Evolutionary conservation across 2,888 invertebrate species (phyloP).

Genomic region (Pediacus dermestoides): DNA sequence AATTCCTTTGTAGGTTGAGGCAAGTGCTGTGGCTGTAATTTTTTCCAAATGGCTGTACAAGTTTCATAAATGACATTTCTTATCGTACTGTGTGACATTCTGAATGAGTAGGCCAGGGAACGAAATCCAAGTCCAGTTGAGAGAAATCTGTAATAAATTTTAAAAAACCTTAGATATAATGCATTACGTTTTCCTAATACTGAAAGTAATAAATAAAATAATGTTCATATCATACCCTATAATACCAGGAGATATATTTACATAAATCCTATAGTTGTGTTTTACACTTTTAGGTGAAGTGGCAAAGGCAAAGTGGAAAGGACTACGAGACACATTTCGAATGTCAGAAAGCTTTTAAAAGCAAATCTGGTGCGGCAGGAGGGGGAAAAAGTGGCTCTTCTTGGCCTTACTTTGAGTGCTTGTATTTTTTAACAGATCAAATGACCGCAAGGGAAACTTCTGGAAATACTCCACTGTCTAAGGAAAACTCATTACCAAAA

Average conservation of each 20-base stretch:
- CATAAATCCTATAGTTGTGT: not conserved
- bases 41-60: slow-evolving; percentile 11
- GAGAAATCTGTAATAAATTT: slow-evolving; percentile 18
- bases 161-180: not conserved
- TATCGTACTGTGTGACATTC: slow-evolving; percentile 20
- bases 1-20: slow-evolving; percentile 12
- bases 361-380: slow-evolving; percentile 16
- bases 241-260: slow-evolving; percentile 5
- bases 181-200: not conserved
- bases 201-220: too few relatives aligned
- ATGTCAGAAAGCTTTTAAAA: slow-evolving; percentile 13
- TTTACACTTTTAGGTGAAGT: slow-evolving; percentile 15
- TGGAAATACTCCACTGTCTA: slow-evolving; percentile 21
- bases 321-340: slow-evolving; percentile 22
- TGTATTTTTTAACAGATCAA: slow-evolving; percentile 24
- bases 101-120: slow-evolving; percentile 19
- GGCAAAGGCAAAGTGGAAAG: slow-evolving; percentile 21
- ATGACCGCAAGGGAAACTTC: slow-evolving; percentile 18
- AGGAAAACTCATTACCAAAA: slow-evolving; percentile 4
- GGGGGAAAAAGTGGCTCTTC: not conserved
- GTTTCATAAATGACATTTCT: slow-evolving; percentile 17
- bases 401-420: slow-evolving; percentile 21
- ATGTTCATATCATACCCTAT: too few relatives aligned
- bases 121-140: slow-evolving; percentile 20
- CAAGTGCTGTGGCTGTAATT: slow-evolving; percentile 19